Conservation (phyloP, 2,888 invertebrate genomes). For the Meteorus cinctellus region DNA sequence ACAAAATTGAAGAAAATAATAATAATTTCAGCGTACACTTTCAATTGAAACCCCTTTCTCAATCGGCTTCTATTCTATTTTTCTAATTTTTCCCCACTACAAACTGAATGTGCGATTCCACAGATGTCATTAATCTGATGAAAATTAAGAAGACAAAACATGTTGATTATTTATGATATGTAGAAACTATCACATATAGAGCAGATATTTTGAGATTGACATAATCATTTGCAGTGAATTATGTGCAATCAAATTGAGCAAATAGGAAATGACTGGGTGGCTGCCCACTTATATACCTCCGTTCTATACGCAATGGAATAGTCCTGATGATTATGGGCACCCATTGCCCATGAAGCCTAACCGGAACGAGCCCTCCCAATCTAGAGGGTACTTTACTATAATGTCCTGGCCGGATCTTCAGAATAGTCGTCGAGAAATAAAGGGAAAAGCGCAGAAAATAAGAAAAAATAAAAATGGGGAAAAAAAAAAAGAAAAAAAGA, state of each 20-base stretch:
- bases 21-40: too few relatives aligned
- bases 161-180: too few relatives aligned
- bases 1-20: too few relatives aligned
- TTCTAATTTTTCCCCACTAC: too few relatives aligned
- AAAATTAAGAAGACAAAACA: too few relatives aligned
- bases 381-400: constrained; percentile 36
- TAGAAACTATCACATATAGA: background rate
- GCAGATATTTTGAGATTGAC: background rate
- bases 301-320: background rate
- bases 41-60: too few relatives aligned
- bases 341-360: constrained; percentile 6
- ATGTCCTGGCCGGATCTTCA: constrained; percentile 34
- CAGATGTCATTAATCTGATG: too few relatives aligned
- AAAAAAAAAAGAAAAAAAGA: constrained; percentile 9
- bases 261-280: background rate
- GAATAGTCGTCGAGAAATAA: constrained; percentile 22
- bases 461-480: background rate
- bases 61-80: too few relatives aligned
- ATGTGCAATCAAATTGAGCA: constrained; percentile 12
- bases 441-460: background rate
- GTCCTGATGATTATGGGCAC: constrained; percentile 22
- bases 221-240: constrained; percentile 17
- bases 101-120: too few relatives aligned
- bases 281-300: constrained; percentile 26
- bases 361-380: constrained; percentile 35